A percentile compares a stretch with the other conserved stretches of the same genome.
Evolutionary conservation across 1,140 invertebrate genomes (phyloP).

Genomic region (Brachystomella parvula): DNA sequence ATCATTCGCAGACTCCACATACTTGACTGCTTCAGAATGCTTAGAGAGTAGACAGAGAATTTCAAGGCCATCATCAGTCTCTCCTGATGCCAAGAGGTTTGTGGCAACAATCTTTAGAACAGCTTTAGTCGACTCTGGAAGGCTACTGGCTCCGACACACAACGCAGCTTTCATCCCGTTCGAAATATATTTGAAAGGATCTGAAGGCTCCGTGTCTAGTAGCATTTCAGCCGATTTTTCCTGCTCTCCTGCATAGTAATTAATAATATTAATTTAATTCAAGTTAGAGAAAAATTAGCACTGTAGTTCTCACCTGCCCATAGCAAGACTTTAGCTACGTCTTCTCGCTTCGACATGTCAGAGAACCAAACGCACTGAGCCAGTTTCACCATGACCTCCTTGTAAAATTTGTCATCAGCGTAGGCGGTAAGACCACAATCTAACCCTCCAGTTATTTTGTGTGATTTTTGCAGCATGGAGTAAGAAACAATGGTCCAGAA

Average conservation of each 20-base stretch:
- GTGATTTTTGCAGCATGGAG: background rate
- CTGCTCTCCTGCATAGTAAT: conserved; percentile 26
- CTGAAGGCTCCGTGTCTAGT: conserved; percentile 33
- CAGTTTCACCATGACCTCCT: conserved; percentile 30
- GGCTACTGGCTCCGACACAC: conserved; percentile 21
- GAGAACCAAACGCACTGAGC: conserved; percentile 32
- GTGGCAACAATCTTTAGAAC: conserved; percentile 36
- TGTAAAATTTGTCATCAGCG: conserved; percentile 21
- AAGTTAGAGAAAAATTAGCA: background rate
- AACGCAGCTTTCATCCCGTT: conserved; percentile 35
- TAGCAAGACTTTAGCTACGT: conserved; percentile 27
- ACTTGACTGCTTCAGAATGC: conserved; percentile 34
- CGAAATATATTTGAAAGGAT: conserved; percentile 22
- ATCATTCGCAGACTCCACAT: conserved; percentile 35
- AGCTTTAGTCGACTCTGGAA: conserved; percentile 34
- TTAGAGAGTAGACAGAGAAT: conserved; percentile 31
- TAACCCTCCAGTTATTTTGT: background rate
- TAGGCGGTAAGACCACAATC: conserved; percentile 13
- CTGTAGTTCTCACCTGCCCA: conserved; percentile 22
- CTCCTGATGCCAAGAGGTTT: conserved; percentile 33
- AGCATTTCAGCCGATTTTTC: conserved; percentile 34
- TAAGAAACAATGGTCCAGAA: conserved; percentile 21
- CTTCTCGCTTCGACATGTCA: conserved; percentile 31
- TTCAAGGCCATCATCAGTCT: conserved; percentile 32
- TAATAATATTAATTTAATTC: conserved; percentile 9